Percentiles rank a stretch among this genome's conserved stretches.
Evolutionary conservation across 1,140 invertebrate genomes (phyloP).

Genomic region (Sycobia sp.): DNA sequence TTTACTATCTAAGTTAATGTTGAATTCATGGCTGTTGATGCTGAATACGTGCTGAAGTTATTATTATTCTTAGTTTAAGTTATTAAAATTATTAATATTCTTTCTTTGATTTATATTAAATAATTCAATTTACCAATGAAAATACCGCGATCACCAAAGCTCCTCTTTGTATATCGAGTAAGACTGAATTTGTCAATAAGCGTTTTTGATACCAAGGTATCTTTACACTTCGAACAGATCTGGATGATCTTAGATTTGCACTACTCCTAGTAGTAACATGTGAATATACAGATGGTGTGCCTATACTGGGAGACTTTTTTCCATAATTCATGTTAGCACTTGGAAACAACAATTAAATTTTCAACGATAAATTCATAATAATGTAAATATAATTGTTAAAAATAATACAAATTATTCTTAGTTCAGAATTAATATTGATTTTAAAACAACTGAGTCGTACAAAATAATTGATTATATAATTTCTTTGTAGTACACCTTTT

Average conservation of each 20-base stretch:
- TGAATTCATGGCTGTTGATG: too few species aligned
- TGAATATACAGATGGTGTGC: slow-evolving; percentile 84
- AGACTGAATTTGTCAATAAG: slow-evolving; percentile 75
- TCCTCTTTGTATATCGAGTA: slow-evolving; percentile 80
- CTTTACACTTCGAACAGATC: slow-evolving; percentile 75
- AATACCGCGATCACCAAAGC: slow-evolving; percentile 75
- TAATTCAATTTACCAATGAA: slow-evolving; percentile 68
- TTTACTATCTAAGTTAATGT: too few species aligned
- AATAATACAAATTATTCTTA: not conserved
- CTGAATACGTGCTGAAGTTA: too few species aligned
- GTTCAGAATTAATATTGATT: not conserved
- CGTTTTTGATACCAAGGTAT: slow-evolving; percentile 85
- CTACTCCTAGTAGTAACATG: slow-evolving; percentile 79
- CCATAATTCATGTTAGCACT: slow-evolving; percentile 65
- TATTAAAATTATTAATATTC: too few species aligned
- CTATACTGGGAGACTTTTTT: slow-evolving; percentile 75
- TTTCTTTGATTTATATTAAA: too few species aligned
- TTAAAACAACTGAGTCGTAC: too few species aligned
- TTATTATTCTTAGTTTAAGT: too few species aligned
- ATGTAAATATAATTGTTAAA: too few species aligned
- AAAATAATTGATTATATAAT: too few species aligned
- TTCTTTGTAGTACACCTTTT: too few species aligned
- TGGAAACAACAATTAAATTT: not conserved
- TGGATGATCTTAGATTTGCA: slow-evolving; percentile 78
- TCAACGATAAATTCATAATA: too few species aligned